Base-by-base conservation (phyloP, 2,113 vertebrate genomes). In the Canis aureus region DNA sequence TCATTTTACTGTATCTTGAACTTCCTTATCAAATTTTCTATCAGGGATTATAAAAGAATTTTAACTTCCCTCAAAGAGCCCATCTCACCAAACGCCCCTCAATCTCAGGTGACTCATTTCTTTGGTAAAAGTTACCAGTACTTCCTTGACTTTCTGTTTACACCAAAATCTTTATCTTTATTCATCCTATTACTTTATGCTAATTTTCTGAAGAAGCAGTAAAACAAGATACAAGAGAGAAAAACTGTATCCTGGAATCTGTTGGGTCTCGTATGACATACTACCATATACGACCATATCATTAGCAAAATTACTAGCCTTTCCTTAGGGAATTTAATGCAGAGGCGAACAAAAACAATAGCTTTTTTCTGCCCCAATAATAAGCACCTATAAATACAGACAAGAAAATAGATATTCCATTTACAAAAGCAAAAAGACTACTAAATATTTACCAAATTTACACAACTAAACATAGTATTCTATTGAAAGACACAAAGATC, bases 161-260 rank as follows among this genome's bases (percentile, higher is more conserved):
- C 8, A 49, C 90, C 17, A 76, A 89, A 96, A 79, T 60, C 12
- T 81, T 96, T 55, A 89, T 25, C 94, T 92, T 95, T 73, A 60
- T 29, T 92, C 38, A 92, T 38, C 29, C 51, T 80, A 84, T 66
- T 71, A 64, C 57, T 74, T 64, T 89, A 17, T 60, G 49, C 64
- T 71, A 59, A 92, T 17, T 88, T 67, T 66, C 20, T 64, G 32
- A 94, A 64, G 38, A 43, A 81, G 57, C 32, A n/a, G 43, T 43
- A 80, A 69, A 80, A n/a, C 86, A 51, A 53, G 32, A 60, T 62
- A 64, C 4, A 67, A 67, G 35, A 89, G n/a, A 69, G 64, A 81
- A 73, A 74, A 69, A 0, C 22, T 95, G 81, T 73, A 62, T 2
- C 51, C 43, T 17, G 82, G 35, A 85, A 74, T 66, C 8, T 76